These are phyloP conservation scores for Petrocephalus zakoni DNA, from an alignment of 2,113 vertebrate species.

Conservation along the genomic window DNA sequence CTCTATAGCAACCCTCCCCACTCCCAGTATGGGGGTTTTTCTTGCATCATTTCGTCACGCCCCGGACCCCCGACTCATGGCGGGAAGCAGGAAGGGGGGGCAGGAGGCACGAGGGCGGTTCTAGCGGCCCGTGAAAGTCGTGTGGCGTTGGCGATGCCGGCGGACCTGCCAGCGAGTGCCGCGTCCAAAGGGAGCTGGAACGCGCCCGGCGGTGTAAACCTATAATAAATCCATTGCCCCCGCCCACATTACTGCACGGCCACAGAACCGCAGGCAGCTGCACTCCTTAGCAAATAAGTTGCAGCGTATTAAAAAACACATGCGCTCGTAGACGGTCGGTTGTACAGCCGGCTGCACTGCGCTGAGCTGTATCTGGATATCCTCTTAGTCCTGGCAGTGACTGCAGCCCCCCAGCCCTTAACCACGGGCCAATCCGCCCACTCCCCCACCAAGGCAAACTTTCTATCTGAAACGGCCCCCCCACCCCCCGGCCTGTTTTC, in stretches of 20 bases:
- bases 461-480: not conserved
- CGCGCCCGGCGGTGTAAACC: not conserved
- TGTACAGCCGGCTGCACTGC: not conserved
- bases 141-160: not conserved
- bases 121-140: not conserved
- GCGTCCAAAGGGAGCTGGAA: not conserved
- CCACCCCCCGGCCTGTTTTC: not conserved
- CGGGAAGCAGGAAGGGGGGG: not conserved
- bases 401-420: not conserved
- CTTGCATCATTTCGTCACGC: not conserved
- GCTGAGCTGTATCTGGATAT: not conserved
- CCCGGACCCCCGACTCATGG: not conserved
- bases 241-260: not conserved
- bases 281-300: not conserved
- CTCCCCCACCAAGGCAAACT: not conserved
- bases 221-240: not conserved
- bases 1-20: not conserved
- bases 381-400: not conserved
- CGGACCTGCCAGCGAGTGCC: too few species aligned
- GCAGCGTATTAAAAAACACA: not conserved
- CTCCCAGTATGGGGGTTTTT: not conserved
- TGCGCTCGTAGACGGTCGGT: not conserved
- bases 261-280: conserved; percentile 1
- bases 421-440: not conserved
- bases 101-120: not conserved